Evolutionary conservation across 2,113 vertebrate species (phyloP).

Genomic region (Anguilla japonica): DNA sequence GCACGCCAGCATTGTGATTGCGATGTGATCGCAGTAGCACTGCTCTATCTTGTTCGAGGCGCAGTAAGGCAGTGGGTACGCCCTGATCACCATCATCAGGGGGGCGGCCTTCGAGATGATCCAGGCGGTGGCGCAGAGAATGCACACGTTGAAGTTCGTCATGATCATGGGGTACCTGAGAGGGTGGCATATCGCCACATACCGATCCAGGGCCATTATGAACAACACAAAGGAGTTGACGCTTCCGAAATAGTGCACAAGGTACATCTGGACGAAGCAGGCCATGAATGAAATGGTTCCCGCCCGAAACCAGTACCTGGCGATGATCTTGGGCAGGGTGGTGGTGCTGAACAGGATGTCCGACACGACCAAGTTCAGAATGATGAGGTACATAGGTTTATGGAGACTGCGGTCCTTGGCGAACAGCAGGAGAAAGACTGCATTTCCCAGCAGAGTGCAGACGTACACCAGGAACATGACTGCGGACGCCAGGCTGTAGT

Average conservation of each 20-base stretch:
- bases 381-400: constrained; percentile 49
- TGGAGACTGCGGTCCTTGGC: constrained; percentile 34
- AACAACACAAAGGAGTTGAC: constrained; percentile 47
- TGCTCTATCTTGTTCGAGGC: constrained; percentile 39
- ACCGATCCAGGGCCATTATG: constrained; percentile 64
- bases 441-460: constrained; percentile 40
- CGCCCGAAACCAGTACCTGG: constrained; percentile 45
- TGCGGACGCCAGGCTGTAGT: constrained; percentile 36
- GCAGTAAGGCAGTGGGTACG: constrained; percentile 48
- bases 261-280: constrained; percentile 53
- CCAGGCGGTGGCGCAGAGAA: constrained; percentile 49
- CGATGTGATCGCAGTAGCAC: constrained; percentile 41
- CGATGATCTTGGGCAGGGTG: constrained; percentile 51
- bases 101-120: neutral
- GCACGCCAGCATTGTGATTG: constrained; percentile 35
- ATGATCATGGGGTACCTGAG: constrained; percentile 52
- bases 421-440: constrained; percentile 29
- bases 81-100: constrained; percentile 41
- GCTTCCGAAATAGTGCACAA: constrained; percentile 52
- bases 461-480: constrained; percentile 44
- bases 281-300: constrained; percentile 37
- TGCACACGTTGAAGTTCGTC: constrained; percentile 42
- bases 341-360: constrained; percentile 49
- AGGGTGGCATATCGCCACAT: constrained; percentile 60
- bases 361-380: constrained; percentile 41